Base-by-base conservation (phyloP, 2,797 vertebrate genomes). In the Cirrhinus molitorella region DNA sequence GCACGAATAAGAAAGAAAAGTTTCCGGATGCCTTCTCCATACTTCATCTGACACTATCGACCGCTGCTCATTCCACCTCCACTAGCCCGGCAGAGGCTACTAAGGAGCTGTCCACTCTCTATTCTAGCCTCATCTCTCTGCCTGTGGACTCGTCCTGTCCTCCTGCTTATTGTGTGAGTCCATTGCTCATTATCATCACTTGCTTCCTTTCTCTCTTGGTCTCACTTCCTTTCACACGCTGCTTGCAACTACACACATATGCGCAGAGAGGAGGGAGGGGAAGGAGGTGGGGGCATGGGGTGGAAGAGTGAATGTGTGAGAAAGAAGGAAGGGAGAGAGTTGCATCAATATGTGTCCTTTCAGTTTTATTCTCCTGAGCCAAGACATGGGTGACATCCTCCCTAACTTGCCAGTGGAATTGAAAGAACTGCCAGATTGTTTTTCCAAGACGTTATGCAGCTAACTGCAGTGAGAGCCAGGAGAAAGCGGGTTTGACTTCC, bases 91-190 rank as follows among this genome's bases (percentile, higher is more conserved):
- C 68, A 14, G 17, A 31, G n/a, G 68, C 88, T 88, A 90, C 90
- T 90, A 89, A 89, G 87, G 80, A 85, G 68, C 3, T 83, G 88
- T 90, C 90, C 89, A 75, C 31, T 82, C 31, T 65, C 25, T 55
- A 67, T 75, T 72, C 55, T 55, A 59, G 53, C 28, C 68, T 72
- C 53, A 81, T 72, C 43, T 31, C 59, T 76, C 81, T 43, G 72
- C 49, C 61, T 68, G 47, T 45, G 23, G 49, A 55, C 19, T 68
- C 25, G 37, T 57, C 23, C 63, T 55, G 45, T 74, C 61, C 59
- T 49, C 16, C 59, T 75, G 55, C 21, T 72, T 57, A 65, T 82
- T 82, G 59, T 53, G 47, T 67, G 71, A 66, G 61, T 82, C 80
- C 49, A 75, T 66, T 75, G 72, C 80, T 82, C 81, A 76, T 67